Evolutionary conservation across 2,888 invertebrate species (phyloP), one percentile per base, ranked within the genome.

Genomic region (Caenorhabditis afra): DNA sequence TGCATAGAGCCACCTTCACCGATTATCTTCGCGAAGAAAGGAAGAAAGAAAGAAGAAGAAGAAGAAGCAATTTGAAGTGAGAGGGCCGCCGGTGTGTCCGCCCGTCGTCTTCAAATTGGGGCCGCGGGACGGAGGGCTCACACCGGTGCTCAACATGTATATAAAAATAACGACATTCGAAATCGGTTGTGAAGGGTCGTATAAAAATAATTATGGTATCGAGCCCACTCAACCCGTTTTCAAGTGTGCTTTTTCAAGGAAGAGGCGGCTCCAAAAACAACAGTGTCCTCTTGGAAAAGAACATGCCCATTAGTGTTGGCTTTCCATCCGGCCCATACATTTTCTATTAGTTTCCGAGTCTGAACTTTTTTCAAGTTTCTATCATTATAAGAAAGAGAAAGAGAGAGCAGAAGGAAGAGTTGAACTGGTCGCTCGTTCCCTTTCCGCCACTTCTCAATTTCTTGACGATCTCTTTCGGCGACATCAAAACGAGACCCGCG

Each of bases 91-190:
- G 59, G 44, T 67, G 67, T 39, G 57, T 29, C 35, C 23, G 41
- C 45, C 70, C 53, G 59, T 70, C 68, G 68, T 61, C 73, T 41
- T 62, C 44, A 58, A 73, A 73, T 73, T 73, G 73, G 23, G 73
- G n/a, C n/a, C 47, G 57, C 64, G 47, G 18, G 39, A 22, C 2
- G 45, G 35, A 47, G 29, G 18, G 47, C 55, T 37, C 62, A 71
- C 62, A 71, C 73, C 73, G 64, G 73, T 64, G 57, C 62, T 23
- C 23, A 64, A 41, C 49, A 62, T 73, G 64, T 58, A 58, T 73
- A 73, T 73, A 73, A 73, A 62, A 65, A 73, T 65, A 73, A 71
- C 71, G 62, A 62, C 62, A 71, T 71, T 64, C 64, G 22, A 64
- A 73, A 55, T 41, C 41, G 14, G 41, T 53, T n/a, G 23, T 14